Base-by-base conservation (phyloP, 1,140 invertebrate species). In the Tetragnatha versicolor region DNA sequence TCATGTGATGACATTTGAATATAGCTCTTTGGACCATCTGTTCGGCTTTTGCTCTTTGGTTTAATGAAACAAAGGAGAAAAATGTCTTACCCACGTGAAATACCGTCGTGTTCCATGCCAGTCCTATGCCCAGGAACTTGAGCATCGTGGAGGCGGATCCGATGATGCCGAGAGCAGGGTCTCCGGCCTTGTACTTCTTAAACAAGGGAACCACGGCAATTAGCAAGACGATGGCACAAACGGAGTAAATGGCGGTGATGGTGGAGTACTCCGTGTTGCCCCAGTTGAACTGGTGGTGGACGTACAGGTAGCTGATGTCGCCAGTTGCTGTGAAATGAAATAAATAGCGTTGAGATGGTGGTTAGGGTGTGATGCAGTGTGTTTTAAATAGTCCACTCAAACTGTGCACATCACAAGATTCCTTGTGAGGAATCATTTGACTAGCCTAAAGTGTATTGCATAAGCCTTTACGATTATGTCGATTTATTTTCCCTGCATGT, bases 281-380 rank as follows among this genome's bases (percentile, higher is more conserved):
- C 76, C 76, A 79, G 33, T 49, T 60, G 39, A 68, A 79, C 14
- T 68, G 63, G 37, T 79, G 76, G 27, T 68, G 65, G 14, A 69
- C 76, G 17, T 79, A 79, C 12, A 79, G 25, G 31, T 47, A 79
- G 22, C 35, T 69, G n/a, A 79, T 69, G 22, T 79, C 65, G 5
- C 35, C 49, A 1, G 65, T 68, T 3, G 76, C 76, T 79, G 22
- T 20, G 14, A 69, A 58, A 47, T 47, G 7, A 37, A 75, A 63
- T n/a, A 35, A n/a, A n/a, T n/a, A n/a, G n/a, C n/a, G n/a, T n/a
- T n/a, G 20, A n/a, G 1, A 55, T 27, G 25, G 42, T 45, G n/a
- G n/a, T 45, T n/a, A 45, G 42, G 10, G n/a, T 10, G 10, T 45
- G n/a, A 45, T 45, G 10, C n/a, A 10, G n/a, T 45, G 10, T 45